Conservation (phyloP, 2,888 invertebrate species). For the Eumerus sabulonum region DNA sequence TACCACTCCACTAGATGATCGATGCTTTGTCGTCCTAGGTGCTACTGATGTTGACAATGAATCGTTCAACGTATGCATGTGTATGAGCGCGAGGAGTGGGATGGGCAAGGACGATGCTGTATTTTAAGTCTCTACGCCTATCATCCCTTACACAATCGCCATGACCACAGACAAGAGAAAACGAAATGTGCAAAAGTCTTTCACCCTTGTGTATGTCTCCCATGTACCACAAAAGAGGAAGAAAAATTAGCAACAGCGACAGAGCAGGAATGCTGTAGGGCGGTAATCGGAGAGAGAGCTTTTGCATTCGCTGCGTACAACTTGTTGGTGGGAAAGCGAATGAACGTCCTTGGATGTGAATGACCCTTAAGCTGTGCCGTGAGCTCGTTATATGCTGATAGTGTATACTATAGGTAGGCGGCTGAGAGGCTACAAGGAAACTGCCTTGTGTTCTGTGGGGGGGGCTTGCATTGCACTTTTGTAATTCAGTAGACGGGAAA, state of each 20-base stretch:
- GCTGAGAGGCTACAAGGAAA: too few relatives aligned
- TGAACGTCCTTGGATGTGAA: conserved; percentile 72
- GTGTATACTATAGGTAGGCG: conserved; percentile 26
- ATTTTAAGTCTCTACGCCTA: conserved; percentile 5
- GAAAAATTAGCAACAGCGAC: conserved; percentile 57
- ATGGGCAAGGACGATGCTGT: conserved; percentile 64
- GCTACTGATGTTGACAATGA: conserved; percentile 58
- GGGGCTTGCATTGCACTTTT: conserved; percentile 68
- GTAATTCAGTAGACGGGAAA: conserved; percentile 56
- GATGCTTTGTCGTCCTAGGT: conserved; percentile 10
- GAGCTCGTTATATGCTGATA: conserved; percentile 31
- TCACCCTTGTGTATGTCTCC: conserved; percentile 36
- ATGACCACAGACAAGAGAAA: conserved; percentile 74
- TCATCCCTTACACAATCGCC: conserved; percentile 67
- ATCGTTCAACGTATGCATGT: conserved; percentile 33
- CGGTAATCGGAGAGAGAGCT: too few relatives aligned
- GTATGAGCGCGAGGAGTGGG: conserved; percentile 24
- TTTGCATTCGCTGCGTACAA: conserved; percentile 56
- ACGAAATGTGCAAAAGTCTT: conserved; percentile 70
- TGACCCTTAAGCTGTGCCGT: conserved; percentile 57
- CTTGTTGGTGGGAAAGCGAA: conserved; percentile 69
- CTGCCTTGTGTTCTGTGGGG: conserved; percentile 46
- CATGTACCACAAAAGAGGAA: neutral
- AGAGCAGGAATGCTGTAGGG: too few relatives aligned
- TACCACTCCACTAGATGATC: conserved; percentile 12